phyloP scores from a whole-genome alignment of 2,888 invertebrate species.

The Lochmaea capreae region DNA sequence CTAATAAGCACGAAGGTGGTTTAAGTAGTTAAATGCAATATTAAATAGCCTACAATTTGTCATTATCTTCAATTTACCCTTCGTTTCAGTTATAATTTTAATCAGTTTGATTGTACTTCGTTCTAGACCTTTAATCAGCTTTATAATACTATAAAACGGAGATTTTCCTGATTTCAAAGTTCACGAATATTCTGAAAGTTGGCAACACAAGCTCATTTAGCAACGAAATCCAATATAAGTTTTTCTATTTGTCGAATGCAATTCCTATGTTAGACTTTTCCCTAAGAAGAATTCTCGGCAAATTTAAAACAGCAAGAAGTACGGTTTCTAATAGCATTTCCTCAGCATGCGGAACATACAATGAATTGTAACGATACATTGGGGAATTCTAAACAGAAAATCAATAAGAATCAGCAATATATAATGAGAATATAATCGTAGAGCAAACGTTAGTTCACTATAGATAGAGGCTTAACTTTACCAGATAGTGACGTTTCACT shows the following conservation, averaged over 20 bases:
- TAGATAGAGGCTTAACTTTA: no score
- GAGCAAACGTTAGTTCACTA: no score
- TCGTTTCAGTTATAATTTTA: no score
- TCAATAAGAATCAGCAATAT: background rate
- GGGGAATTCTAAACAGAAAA: background rate
- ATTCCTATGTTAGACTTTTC: conserved; percentile 35
- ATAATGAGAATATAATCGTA: no score
- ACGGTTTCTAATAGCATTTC: conserved; percentile 36
- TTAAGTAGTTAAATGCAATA: no score
- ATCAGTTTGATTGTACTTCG: background rate
- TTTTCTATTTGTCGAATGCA: conserved; percentile 41
- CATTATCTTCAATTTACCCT: no score
- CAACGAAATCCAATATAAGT: conserved; percentile 39
- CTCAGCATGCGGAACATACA: background rate
- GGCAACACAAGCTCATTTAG: conserved; percentile 19
- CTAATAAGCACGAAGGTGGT: no score
- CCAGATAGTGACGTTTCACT: no score
- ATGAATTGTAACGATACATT: background rate
- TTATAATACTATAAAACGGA: background rate
- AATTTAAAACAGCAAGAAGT: conserved; percentile 43
- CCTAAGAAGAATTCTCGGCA: conserved; percentile 33
- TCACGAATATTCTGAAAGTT: conserved; percentile 14
- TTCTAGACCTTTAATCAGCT: background rate
- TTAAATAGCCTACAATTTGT: no score
- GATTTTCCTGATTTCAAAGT: conserved; percentile 21